A percentile compares a stretch with the other conserved stretches of the same genome.
These are phyloP conservation scores for Rhopalosiphum maidis DNA, from an alignment of 1,140 invertebrate species.

Conservation along the genomic window DNA sequence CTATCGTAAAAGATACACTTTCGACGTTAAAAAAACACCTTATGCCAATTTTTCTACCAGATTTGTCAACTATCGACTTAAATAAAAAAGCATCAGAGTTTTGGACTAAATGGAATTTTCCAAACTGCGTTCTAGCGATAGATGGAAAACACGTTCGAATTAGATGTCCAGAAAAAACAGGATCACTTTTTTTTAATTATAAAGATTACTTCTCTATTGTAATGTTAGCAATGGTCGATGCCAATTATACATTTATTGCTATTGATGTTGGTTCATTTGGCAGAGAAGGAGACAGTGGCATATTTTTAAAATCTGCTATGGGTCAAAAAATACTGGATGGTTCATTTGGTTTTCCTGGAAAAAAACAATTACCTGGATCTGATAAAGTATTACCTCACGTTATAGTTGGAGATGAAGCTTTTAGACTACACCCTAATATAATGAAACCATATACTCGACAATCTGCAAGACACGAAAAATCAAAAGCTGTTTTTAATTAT, in stretches of 20 bases:
- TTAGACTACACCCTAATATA: constrained; percentile 62
- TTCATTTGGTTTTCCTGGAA: constrained; percentile 47
- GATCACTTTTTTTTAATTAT: no score
- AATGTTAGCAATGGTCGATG: no score
- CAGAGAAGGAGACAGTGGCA: constrained; percentile 61
- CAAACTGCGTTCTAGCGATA: constrained; percentile 61
- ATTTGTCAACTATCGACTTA: background rate
- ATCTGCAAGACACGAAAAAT: no score
- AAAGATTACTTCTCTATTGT: no score
- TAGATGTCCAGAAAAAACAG: constrained; percentile 38
- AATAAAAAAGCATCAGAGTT: constrained; percentile 58
- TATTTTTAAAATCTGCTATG: constrained; percentile 56
- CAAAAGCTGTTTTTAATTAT: no score
- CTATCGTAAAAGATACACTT: background rate
- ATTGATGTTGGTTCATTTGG: no score
- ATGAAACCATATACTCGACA: constrained; percentile 60
- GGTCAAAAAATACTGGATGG: constrained; percentile 58
- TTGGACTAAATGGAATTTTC: constrained; percentile 61
- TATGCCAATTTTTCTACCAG: background rate
- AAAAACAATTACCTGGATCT: constrained; percentile 60
- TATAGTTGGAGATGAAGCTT: constrained; percentile 63
- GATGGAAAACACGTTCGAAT: constrained; percentile 58
- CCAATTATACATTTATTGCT: no score
- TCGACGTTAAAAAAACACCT: background rate
- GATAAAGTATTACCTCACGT: constrained; percentile 60